Evolutionary conservation across 2,888 invertebrate genomes (phyloP), one percentile per base, ranked within the genome.

Genomic region (Rhagonycha fulva): DNA sequence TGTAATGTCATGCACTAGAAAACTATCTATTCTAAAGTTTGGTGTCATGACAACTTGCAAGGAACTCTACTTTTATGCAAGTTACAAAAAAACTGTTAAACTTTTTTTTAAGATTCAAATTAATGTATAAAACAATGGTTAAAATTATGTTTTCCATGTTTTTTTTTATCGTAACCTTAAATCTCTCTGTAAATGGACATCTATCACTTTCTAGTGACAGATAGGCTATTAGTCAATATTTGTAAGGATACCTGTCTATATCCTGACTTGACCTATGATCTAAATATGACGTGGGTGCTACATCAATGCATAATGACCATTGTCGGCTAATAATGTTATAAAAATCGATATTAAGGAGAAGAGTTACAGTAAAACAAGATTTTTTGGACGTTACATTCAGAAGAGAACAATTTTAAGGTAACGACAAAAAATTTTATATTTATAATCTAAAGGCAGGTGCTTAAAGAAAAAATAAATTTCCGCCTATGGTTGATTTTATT

Each of bases 41-140:
- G 84, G 83, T 87, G 87, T 88, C 87, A 88, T 87, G 86, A 86
- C 86, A 86, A 87, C 87, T 88, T 87, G 87, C 87, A 87, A 84
- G 82, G 81, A 80, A 78, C 70, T 79, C 79, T 72, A 24, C 63
- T n/a, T 24, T 24, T 66, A 66, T 14, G 14, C 63, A 14, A 14
- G 9, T 62, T 62, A 11, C 62, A 62, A 23, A 23, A 62, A 62
- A 62, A 62, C 14, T 14, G 62, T 19, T 62, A 1, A n/a, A 62
- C 11, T 11, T 62, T 62, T 62, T 12, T 14, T 23, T 0, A 19
- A 19, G 4, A 23, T 62, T 3, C 9, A 47, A n/a, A 47, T 47
- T 47, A 47, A 47, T 47, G 47, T 7, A n/a, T 47, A 47, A 47
- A 47, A 47, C 47, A 47, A 47, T 47, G 47, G 47, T 47, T 7